A percentile compares a stretch with the other conserved stretches of the same genome.
phyloP scores from a whole-genome alignment of 2,888 invertebrate species.

The Drosophila paucipuncta region DNA sequence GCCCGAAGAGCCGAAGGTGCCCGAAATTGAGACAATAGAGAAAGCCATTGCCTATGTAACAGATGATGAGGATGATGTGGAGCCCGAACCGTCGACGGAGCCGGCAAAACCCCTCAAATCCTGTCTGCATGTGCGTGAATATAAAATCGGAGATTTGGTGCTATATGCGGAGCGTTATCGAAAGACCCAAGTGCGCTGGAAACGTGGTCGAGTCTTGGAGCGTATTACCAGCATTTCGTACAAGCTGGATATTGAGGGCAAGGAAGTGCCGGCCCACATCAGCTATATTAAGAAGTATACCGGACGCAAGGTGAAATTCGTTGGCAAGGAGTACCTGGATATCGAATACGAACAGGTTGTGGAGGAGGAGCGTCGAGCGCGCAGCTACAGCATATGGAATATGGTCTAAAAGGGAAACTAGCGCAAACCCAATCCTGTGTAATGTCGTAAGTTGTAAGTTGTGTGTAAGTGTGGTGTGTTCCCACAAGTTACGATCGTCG shows the following conservation, averaged over 20 bases:
- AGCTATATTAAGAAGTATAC: conserved; percentile 84
- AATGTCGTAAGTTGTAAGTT: neutral
- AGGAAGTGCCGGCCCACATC: conserved; percentile 84
- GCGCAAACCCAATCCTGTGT: neutral
- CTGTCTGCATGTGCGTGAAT: conserved; percentile 82
- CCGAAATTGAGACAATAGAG: conserved; percentile 83
- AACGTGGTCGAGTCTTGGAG: conserved; percentile 81
- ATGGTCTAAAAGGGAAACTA: conserved; percentile 66
- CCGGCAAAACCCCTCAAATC: conserved; percentile 73
- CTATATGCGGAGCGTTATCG: conserved; percentile 84
- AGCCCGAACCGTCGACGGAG: conserved; percentile 50
- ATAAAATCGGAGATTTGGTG: conserved; percentile 82
- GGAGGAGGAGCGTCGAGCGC: conserved; percentile 81
- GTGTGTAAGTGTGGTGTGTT: conserved; percentile 31
- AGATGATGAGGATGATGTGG: conserved; percentile 65
- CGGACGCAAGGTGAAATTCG: conserved; percentile 83
- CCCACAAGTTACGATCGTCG: conserved; percentile 33
- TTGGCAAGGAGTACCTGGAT: conserved; percentile 84
- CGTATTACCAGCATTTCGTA: conserved; percentile 85
- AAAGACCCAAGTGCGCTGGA: conserved; percentile 84
- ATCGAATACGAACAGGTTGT: conserved; percentile 85
- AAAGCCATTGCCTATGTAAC: conserved; percentile 81
- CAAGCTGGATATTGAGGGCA: conserved; percentile 83
- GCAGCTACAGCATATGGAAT: conserved; percentile 85
- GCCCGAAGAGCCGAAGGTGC: conserved; percentile 63